Percentiles rank a stretch among this genome's conserved stretches.
Conservation (phyloP, 2,888 invertebrate genomes). For the Caenorhabditis plicata region DNA sequence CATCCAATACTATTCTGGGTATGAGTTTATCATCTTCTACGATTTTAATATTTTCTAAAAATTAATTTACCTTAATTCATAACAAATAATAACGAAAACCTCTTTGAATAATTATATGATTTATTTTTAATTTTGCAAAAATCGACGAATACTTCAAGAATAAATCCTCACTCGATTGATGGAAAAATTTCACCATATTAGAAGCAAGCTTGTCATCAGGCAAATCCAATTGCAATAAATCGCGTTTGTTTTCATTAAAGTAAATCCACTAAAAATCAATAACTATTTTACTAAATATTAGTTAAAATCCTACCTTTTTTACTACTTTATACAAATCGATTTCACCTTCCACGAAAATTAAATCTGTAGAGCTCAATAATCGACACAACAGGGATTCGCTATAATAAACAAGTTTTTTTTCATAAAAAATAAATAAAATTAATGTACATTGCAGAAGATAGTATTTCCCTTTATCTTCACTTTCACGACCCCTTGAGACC, state of each 20-base stretch:
- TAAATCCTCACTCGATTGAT: background rate
- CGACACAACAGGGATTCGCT: conserved; percentile 25
- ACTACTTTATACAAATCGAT: conserved; percentile 49
- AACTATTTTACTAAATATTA: background rate
- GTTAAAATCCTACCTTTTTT: conserved; percentile 32
- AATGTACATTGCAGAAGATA: no score
- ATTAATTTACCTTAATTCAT: background rate
- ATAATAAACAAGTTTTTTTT: background rate
- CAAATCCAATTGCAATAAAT: no score
- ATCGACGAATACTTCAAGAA: conserved; percentile 27
- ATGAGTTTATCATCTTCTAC: conserved; percentile 22
- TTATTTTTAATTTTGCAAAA: conserved; percentile 30
- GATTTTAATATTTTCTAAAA: conserved; percentile 18
- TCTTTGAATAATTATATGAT: conserved; percentile 19
- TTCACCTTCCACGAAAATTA: conserved; percentile 53
- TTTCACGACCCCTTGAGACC: no score
- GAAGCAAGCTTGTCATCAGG: conserved; percentile 1
- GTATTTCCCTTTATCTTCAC: no score
- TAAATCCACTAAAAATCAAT: conserved; percentile 27
- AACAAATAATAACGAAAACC: background rate
- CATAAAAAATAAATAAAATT: no score
- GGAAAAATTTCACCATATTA: background rate
- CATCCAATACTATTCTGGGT: conserved; percentile 24
- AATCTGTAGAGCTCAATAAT: conserved; percentile 39
- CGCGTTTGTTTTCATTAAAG: conserved; percentile 16